Percentiles rank a stretch among this genome's conserved stretches.
Conservation (phyloP, 2,888 invertebrate species). For the Stenchaetothrips biformis region DNA sequence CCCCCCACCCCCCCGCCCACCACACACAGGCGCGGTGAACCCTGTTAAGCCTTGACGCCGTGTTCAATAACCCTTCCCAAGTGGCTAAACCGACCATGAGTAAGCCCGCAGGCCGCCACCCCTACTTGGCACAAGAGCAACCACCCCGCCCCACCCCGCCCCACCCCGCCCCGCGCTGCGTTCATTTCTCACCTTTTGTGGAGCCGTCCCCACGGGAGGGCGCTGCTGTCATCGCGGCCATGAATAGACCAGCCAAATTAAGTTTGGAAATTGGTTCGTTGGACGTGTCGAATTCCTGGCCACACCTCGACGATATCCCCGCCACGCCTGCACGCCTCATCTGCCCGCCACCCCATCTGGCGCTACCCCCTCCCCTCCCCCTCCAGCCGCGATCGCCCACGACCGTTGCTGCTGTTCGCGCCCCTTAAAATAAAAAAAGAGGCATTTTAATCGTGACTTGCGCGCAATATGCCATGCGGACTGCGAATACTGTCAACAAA, state of each 20-base stretch:
- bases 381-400: not conserved
- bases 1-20: not conserved
- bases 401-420: too few relatives aligned
- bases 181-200: conserved; percentile 23
- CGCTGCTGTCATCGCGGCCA: conserved; percentile 12
- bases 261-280: conserved; percentile 22
- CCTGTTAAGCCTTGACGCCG: not conserved
- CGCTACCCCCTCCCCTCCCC: not conserved
- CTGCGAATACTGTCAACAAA: too few relatives aligned
- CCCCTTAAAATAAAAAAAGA: too few relatives aligned
- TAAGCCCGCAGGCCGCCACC: not conserved
- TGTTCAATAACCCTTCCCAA: not conserved
- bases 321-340: not conserved
- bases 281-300: conserved; percentile 20
- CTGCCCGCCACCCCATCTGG: not conserved
- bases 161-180: not conserved
- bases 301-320: not conserved
- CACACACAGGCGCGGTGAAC: not conserved
- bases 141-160: not conserved
- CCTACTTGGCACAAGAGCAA: not conserved
- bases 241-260: conserved; percentile 20
- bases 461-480: too few relatives aligned
- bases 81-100: too few relatives aligned
- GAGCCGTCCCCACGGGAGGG: conserved; percentile 4
- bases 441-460: too few relatives aligned